phyloP scores from a whole-genome alignment of 2,113 vertebrate species.

The Caranx melampygus region DNA sequence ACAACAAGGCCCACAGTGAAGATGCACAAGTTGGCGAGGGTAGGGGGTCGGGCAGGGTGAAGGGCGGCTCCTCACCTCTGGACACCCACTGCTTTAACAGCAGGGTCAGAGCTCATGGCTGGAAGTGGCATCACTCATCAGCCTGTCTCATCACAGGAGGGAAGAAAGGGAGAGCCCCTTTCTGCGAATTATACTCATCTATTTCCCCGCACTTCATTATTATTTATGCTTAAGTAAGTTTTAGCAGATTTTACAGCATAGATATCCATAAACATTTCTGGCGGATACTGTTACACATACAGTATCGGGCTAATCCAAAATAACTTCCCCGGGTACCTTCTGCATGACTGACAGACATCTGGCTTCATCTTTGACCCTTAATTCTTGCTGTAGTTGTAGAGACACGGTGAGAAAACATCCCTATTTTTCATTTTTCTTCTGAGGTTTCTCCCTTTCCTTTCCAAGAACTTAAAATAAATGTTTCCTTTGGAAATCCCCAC shows the following conservation, averaged over 20 bases:
- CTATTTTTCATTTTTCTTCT: neutral
- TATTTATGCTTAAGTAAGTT: no score
- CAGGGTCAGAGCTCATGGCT: slow-evolving; percentile 73
- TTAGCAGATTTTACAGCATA: no score
- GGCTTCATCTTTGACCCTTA: neutral
- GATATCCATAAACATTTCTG: no score
- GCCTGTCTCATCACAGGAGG: slow-evolving; percentile 37
- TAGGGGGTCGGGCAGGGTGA: slow-evolving; percentile 47
- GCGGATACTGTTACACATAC: no score
- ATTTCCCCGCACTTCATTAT: neutral
- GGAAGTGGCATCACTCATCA: slow-evolving; percentile 72
- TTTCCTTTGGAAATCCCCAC: slow-evolving; percentile 5
- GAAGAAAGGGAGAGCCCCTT: neutral
- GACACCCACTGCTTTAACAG: slow-evolving; percentile 62
- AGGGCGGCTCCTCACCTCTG: slow-evolving; percentile 53
- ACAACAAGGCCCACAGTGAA: slow-evolving; percentile 66
- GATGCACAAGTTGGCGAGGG: slow-evolving; percentile 56
- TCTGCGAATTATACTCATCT: neutral
- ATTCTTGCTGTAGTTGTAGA: neutral
- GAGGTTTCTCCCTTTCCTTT: neutral
- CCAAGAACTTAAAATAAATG: neutral
- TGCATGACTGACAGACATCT: no score
- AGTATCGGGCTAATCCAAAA: no score
- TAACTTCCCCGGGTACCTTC: neutral
- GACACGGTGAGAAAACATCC: neutral